Base-by-base conservation (phyloP, 2,113 vertebrate genomes). In the Elephantulus edwardii region DNA sequence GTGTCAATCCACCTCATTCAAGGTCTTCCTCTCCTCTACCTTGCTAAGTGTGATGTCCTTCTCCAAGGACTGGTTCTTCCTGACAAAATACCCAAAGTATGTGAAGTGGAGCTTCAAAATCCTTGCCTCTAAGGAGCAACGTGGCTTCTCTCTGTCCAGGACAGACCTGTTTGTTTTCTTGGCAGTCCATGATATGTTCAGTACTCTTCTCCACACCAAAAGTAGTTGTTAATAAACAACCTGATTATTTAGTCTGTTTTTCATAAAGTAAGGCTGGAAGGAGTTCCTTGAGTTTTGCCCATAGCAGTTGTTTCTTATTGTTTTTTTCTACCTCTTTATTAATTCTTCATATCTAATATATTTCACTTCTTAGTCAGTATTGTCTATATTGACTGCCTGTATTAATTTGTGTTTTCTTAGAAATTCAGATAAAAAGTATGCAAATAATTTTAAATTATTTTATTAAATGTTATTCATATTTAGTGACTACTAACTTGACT, bases 371-470 rank as follows among this genome's bases (percentile, higher is more conserved):
- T 75, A 46, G 76, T 42, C 35, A 90, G 26, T 91, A 82, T 92
- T 84, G 12, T 64, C 95, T 92, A 19, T 89, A 88, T 44, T 80
- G 91, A 94, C 46, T 56, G 46, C 10, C 72, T 70, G 19, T 82
- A 68, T 95, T 95, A 96, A 83, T 91, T 93, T 91, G 90, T 30
- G 40, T 91, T 94, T 92, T 64, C 86, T 93, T 42, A 86, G 74
- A 89, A 75, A 54, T 40, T 89, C 0, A 14, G 62, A 83, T 86
- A 77, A 95, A 89, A 85, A 83, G 71, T 1, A 93, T 71, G 40
- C n/a, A 64, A 94, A 77, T 35, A 76, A 93, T 66, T 84, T 89
- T 86, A 93, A 78, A 95, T 1, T 44, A 88, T 87, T 90, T 75
- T 2, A 17, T 86, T 60, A 94, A 92, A 77, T 92, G 74, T 71